Base-by-base conservation (phyloP, 1,140 invertebrate species). In the Acromyrmex echinatior region DNA sequence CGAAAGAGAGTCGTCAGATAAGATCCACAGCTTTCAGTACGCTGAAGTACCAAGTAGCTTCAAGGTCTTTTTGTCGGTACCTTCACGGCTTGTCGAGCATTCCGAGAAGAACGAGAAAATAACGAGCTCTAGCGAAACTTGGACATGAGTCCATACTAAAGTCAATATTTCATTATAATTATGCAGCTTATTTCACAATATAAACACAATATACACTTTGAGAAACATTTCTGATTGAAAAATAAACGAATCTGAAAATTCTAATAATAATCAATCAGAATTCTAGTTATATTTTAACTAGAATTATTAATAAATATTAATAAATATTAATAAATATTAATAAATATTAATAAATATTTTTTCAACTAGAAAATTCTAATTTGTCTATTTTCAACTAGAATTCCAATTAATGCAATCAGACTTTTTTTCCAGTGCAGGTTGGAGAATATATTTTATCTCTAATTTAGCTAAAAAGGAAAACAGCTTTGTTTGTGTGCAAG, bases 41-140 rank as follows among this genome's bases (percentile, higher is more conserved):
- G 68, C 68, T 51, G 21, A 84, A 84, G 80, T 76, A 84, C 39
- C 80, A 49, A 82, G 68, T 45, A 28, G 10, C 56, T 35, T 87
- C 89, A 87, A 90, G 89, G 88, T 87, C 76, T 87, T 77, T 76
- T 80, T 51, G 58, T 56, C 65, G 70, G 78, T 85, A 81, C 71
- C 89, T 88, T 91, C 89, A 88, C 76, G 89, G 86, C 10, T 51
- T 68, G 71, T 80, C 81, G 86, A 88, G 77, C 56, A 74, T 91
- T 90, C 86, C 60, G 14, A 91, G 86, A 91, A 90, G 70, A 60
- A 91, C 77, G 86, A 73, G 71, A 86, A 88, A 91, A 88, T 91
- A 88, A 88, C 31, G 70, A 86, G 81, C 73, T 51, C 25, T 25
- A 56, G 39, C 63, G 18, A 35, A 28, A 35, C 77, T 86, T 21